These are phyloP conservation scores for Eristalis intricaria DNA, from an alignment of 2,888 invertebrate species.

Conservation along the genomic window DNA sequence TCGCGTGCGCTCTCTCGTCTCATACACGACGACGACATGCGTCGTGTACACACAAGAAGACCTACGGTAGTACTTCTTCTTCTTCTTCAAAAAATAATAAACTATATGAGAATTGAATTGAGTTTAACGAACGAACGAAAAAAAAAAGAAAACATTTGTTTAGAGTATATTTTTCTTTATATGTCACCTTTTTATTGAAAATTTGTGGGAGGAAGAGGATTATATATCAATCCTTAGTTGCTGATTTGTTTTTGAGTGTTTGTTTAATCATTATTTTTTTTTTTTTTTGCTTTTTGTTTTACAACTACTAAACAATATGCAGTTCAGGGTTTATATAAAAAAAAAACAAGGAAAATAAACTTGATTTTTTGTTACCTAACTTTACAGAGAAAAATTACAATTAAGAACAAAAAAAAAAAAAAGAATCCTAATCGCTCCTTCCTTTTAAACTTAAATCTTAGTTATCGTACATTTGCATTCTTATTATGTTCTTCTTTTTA, in stretches of 20 bases:
- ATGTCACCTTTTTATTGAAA: slow-evolving; percentile 50
- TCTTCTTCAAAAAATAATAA: background rate
- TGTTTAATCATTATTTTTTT: slow-evolving; percentile 13
- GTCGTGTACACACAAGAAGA: background rate
- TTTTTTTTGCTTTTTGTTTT: slow-evolving; percentile 29
- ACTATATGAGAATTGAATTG: background rate
- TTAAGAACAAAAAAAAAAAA: slow-evolving; percentile 40
- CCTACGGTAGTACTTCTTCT: background rate
- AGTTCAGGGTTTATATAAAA: slow-evolving; percentile 59
- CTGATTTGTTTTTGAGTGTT: slow-evolving; percentile 21
- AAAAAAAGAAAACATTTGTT: slow-evolving; percentile 44
- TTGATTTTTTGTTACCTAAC: slow-evolving; percentile 30
- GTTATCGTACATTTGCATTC: slow-evolving; percentile 68
- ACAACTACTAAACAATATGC: slow-evolving; percentile 56
- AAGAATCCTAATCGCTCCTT: slow-evolving; percentile 49
- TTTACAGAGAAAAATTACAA: slow-evolving; percentile 44
- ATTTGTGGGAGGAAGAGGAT: slow-evolving; percentile 63
- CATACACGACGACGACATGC: background rate
- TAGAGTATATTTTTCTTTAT: slow-evolving; percentile 44
- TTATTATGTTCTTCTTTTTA: slow-evolving; percentile 48
- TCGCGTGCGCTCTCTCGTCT: background rate
- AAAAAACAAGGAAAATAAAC: slow-evolving; percentile 40
- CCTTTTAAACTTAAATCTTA: slow-evolving; percentile 54
- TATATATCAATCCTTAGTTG: slow-evolving; percentile 30
- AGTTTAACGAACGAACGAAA: background rate